These are phyloP conservation scores for Spisula subtruncata DNA, from an alignment of 2,888 invertebrate genomes.

Conservation along the genomic window DNA sequence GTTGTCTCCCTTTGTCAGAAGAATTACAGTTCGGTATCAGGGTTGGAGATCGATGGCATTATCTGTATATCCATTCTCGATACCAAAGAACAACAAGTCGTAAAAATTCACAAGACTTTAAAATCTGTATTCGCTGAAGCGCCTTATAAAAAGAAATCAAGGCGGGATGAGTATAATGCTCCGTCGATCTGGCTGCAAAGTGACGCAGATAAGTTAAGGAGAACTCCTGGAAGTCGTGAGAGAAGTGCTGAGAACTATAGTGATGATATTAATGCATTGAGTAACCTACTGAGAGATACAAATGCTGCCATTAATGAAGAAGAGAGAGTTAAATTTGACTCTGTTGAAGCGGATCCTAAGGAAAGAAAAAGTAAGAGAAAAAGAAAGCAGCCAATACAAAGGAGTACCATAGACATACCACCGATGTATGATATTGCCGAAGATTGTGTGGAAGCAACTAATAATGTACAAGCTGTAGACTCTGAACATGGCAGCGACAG, in stretches of 20 bases:
- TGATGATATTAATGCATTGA: slow-evolving; percentile 56
- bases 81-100: slow-evolving; percentile 73
- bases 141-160: slow-evolving; percentile 15
- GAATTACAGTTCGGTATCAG: slow-evolving; percentile 60
- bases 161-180: neutral
- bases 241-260: slow-evolving; percentile 39
- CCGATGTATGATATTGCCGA: neutral
- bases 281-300: slow-evolving; percentile 54
- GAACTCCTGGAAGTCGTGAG: neutral
- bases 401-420: neutral
- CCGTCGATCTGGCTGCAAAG: slow-evolving; percentile 34
- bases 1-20: slow-evolving; percentile 72
- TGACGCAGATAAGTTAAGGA: neutral
- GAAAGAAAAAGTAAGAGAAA: slow-evolving; percentile 55
- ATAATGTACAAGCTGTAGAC: neutral
- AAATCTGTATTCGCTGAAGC: slow-evolving; percentile 54
- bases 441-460: neutral
- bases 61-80: slow-evolving; percentile 74
- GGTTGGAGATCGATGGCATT: slow-evolving; percentile 75
- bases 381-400: slow-evolving; percentile 48
- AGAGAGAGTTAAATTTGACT: neutral
- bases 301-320: slow-evolving; percentile 46
- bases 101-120: slow-evolving; percentile 75
- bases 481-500: neutral
- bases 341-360: neutral